These are phyloP conservation scores for Nycticorax nycticorax DNA, from an alignment of 2,113 vertebrate species.

Conservation along the genomic window DNA sequence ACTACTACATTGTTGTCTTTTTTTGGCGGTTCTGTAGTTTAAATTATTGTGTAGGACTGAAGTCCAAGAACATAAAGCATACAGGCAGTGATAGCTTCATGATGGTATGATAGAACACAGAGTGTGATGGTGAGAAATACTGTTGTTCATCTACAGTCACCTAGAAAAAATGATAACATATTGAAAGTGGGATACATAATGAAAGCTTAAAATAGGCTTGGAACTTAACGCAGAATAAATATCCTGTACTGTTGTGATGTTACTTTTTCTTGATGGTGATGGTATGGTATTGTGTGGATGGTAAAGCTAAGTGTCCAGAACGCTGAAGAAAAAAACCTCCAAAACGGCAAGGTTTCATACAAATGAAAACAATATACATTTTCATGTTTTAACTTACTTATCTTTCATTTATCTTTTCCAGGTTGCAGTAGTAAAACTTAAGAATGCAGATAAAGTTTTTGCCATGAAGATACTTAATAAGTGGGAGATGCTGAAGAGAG, in stretches of 20 bases:
- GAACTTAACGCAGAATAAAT: neutral
- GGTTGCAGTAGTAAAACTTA: slow-evolving; percentile 97
- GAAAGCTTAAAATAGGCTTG: neutral
- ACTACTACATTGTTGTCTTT: neutral
- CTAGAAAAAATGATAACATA: neutral
- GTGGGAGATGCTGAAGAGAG: slow-evolving; percentile 99
- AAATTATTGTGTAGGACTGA: neutral
- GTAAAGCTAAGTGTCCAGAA: neutral
- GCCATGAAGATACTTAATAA: slow-evolving; percentile 99
- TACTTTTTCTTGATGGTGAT: neutral
- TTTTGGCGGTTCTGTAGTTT: neutral
- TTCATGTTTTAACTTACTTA: neutral
- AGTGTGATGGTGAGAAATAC: neutral
- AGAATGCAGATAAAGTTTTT: slow-evolving; percentile 95
- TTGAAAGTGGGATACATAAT: rapidly evolving
- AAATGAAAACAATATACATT: neutral
- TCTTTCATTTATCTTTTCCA: slow-evolving; percentile 66
- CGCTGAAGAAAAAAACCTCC: neutral
- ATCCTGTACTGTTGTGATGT: neutral
- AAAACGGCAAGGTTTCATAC: neutral
- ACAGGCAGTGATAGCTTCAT: neutral
- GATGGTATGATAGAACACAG: neutral
- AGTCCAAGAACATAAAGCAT: neutral
- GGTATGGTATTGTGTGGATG: neutral
- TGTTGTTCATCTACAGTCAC: neutral